Percentiles rank a stretch among this genome's conserved stretches.
Conservation (phyloP, 2,113 vertebrate genomes). For the Loxodonta africana region DNA sequence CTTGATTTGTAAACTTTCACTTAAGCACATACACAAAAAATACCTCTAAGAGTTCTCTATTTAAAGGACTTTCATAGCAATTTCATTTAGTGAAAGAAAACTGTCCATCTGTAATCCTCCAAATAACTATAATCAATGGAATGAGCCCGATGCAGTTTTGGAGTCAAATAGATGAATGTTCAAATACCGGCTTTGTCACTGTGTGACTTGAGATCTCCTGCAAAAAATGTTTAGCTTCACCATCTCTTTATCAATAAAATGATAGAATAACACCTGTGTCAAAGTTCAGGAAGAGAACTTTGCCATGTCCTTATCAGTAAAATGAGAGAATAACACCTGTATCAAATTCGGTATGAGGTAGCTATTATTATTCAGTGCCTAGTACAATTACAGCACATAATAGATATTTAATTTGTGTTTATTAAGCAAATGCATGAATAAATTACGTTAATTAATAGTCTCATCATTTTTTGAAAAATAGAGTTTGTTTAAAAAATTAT, state of each 20-base stretch:
- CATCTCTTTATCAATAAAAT: too few relatives aligned
- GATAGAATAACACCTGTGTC: too few relatives aligned
- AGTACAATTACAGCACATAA: not conserved
- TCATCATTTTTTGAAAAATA: not conserved
- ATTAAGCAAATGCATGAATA: not conserved
- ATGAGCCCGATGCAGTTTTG: not conserved
- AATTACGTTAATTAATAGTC: not conserved
- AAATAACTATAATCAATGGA: slow-evolving; percentile 9
- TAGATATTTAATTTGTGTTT: not conserved
- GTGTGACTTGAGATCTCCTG: not conserved
- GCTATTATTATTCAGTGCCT: not conserved
- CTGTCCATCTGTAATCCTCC: not conserved
- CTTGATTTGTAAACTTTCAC: too few relatives aligned
- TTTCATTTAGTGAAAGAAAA: slow-evolving; percentile 1
- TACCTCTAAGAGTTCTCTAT: not conserved
- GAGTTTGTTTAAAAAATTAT: not conserved
- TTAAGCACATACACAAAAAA: not conserved
- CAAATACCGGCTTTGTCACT: not conserved
- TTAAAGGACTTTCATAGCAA: not conserved
- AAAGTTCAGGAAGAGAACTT: not conserved
- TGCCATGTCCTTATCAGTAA: not conserved
- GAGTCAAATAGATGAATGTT: not conserved
- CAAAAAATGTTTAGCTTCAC: not conserved
- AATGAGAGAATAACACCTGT: not conserved
- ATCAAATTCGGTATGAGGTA: not conserved